phyloP scores from a whole-genome alignment of 64 coral and sea anemone genomes.

The Montipora cactus region DNA sequence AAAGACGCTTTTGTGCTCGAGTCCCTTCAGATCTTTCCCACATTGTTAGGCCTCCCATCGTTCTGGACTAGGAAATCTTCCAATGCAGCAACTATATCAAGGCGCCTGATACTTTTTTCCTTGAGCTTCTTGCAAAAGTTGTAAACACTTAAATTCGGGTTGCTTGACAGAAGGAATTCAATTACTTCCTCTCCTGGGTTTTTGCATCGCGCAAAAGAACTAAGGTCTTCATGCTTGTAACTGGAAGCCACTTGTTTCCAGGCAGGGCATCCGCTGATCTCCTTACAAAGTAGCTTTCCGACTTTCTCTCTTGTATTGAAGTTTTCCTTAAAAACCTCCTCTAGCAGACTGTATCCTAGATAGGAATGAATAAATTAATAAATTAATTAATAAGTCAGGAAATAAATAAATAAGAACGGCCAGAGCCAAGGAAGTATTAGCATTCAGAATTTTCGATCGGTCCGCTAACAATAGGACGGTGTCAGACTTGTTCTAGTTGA shows the following conservation, averaged over 20 bases:
- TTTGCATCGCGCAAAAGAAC: background rate
- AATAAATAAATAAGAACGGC: too few relatives aligned
- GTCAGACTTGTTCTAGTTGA: too few relatives aligned
- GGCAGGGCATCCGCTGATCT: background rate
- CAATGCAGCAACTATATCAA: background rate
- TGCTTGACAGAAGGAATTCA: background rate
- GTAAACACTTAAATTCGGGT: conserved; percentile 21
- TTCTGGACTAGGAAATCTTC: background rate
- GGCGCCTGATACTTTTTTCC: background rate
- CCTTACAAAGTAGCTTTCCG: background rate
- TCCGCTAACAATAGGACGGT: too few relatives aligned
- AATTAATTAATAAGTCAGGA: too few relatives aligned
- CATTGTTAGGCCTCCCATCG: background rate
- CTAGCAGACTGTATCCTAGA: too few relatives aligned
- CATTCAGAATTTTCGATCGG: too few relatives aligned
- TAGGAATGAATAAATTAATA: too few relatives aligned
- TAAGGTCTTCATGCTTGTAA: background rate
- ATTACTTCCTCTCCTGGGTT: background rate
- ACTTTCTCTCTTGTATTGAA: background rate
- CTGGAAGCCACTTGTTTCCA: background rate
- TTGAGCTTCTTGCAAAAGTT: conserved; percentile 9
- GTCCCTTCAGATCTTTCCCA: too few relatives aligned
- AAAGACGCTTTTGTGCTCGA: too few relatives aligned
- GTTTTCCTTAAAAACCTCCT: background rate
- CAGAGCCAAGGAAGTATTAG: too few relatives aligned